Conservation (phyloP, 2,888 invertebrate genomes). For the Heliconius charithonia region DNA sequence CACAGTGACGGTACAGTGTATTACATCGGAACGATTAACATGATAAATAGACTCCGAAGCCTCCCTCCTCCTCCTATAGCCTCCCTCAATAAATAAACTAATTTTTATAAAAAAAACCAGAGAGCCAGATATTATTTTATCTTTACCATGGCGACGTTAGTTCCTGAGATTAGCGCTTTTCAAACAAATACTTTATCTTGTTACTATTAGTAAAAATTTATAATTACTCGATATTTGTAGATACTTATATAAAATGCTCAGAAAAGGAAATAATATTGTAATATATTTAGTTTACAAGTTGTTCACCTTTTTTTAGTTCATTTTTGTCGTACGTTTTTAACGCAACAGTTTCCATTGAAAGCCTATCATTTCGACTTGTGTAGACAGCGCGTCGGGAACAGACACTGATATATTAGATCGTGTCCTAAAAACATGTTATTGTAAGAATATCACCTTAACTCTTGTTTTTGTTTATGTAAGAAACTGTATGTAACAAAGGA, state of each 20-base stretch:
- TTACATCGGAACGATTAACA: too few relatives aligned
- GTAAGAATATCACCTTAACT: background rate
- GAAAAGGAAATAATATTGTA: background rate
- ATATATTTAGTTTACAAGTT: background rate
- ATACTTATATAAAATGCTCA: background rate
- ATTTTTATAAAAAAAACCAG: too few relatives aligned
- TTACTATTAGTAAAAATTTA: too few relatives aligned
- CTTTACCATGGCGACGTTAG: too few relatives aligned
- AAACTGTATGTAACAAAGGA: background rate
- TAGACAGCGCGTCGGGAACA: constrained; percentile 17
- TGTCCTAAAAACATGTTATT: constrained; percentile 8
- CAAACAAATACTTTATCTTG: too few relatives aligned
- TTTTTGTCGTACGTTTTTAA: constrained; percentile 10
- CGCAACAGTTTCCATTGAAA: constrained; percentile 12
- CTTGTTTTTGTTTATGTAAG: background rate
- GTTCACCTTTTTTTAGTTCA: too few relatives aligned
- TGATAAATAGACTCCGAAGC: too few relatives aligned
- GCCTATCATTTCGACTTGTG: constrained; percentile 16
- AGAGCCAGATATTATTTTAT: too few relatives aligned
- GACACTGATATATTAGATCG: constrained; percentile 26
- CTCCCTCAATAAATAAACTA: too few relatives aligned
- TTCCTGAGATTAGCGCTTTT: too few relatives aligned
- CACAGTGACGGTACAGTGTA: too few relatives aligned
- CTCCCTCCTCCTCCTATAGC: too few relatives aligned
- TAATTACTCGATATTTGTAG: background rate